Conservation (phyloP, 2,797 vertebrate genomes). For the Trematomus bernacchii region DNA sequence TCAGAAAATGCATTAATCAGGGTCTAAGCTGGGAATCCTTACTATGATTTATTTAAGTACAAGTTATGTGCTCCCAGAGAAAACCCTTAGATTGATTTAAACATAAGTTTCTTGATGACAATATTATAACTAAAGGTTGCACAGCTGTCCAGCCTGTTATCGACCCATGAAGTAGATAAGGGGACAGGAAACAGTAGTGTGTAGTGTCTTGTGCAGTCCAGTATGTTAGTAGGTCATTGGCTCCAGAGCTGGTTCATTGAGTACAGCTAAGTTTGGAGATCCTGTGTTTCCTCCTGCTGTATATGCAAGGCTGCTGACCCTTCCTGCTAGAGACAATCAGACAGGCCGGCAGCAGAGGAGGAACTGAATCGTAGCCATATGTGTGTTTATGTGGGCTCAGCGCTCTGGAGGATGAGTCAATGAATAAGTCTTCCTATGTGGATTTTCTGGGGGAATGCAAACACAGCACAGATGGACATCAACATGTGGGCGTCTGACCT, state of each 20-base stretch:
- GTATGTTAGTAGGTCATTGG: slow-evolving; percentile 64
- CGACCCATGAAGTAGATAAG: slow-evolving; percentile 28
- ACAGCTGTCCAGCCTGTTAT: slow-evolving; percentile 1
- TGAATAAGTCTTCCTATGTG: slow-evolving; percentile 59
- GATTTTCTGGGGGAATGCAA: slow-evolving; percentile 62
- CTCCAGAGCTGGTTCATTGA: slow-evolving; percentile 60
- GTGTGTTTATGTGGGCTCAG: slow-evolving; percentile 44
- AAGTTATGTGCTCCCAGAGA: neutral
- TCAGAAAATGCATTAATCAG: neutral
- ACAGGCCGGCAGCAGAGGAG: slow-evolving; percentile 23
- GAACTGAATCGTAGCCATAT: slow-evolving; percentile 39
- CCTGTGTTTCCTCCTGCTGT: slow-evolving; percentile 62
- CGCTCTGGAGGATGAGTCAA: slow-evolving; percentile 53
- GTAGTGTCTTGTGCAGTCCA: slow-evolving; percentile 41
- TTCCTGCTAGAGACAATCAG: slow-evolving; percentile 62
- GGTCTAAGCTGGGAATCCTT: neutral
- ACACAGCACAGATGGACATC: slow-evolving; percentile 36
- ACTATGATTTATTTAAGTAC: neutral
- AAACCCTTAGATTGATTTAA: neutral
- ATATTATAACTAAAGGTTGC: neutral
- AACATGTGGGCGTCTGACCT: slow-evolving; percentile 63
- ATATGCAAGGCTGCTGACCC: slow-evolving; percentile 48
- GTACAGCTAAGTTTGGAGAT: slow-evolving; percentile 61
- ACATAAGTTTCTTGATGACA: neutral
- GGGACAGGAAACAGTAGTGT: slow-evolving; percentile 40